Percentiles rank a stretch among this genome's conserved stretches.
Evolutionary conservation across 2,113 vertebrate species (phyloP).

Genomic region (Heliornis fulica): DNA sequence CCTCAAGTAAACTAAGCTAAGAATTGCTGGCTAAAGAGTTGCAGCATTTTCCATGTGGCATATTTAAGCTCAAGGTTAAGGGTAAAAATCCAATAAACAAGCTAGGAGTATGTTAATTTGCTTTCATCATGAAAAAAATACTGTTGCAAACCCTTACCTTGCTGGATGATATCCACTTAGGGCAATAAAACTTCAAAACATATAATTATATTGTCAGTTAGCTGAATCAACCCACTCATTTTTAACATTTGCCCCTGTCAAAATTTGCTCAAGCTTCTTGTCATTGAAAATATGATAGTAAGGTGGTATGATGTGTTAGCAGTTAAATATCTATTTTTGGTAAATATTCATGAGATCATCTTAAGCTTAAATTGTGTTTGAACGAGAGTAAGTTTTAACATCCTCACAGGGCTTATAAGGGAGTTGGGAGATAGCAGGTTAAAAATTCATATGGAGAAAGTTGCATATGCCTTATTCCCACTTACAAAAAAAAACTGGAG

Average conservation of each 20-base stretch:
- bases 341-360: neutral
- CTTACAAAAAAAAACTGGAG: conserved; percentile 9
- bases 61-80: neutral
- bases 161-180: neutral
- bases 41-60: neutral
- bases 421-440: neutral
- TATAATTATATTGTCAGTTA: neutral
- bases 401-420: neutral
- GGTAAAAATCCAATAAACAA: neutral
- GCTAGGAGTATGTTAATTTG: neutral
- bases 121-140: neutral
- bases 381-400: neutral
- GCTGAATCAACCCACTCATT: neutral
- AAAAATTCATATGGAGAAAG: neutral
- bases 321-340: neutral
- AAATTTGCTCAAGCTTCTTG: neutral
- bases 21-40: neutral
- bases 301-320: neutral
- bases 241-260: neutral
- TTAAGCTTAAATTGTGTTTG: neutral
- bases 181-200: neutral
- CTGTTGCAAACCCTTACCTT: neutral
- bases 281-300: neutral
- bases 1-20: neutral
- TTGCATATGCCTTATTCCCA: conserved; percentile 3